phyloP scores from a whole-genome alignment of 2,113 vertebrate genomes.

The Melanocharis versteri region DNA sequence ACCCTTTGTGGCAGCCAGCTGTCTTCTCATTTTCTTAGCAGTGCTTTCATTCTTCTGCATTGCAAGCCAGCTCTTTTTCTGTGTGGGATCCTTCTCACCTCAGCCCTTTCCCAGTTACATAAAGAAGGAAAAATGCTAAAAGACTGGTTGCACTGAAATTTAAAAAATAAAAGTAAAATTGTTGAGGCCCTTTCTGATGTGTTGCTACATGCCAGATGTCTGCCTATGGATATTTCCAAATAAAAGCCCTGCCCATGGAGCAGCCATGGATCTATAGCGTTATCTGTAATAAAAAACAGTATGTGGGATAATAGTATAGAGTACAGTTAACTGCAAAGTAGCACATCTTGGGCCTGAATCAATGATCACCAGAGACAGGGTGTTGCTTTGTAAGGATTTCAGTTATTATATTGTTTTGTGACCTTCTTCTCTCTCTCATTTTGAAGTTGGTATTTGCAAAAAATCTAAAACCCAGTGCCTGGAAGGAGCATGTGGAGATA shows the following conservation, averaged over 20 bases:
- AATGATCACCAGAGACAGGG: not conserved
- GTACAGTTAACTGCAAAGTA: not conserved
- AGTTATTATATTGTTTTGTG: not conserved
- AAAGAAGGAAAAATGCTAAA: conserved; percentile 27
- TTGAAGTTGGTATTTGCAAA: not conserved
- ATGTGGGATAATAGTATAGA: not conserved
- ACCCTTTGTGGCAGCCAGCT: conserved; percentile 58
- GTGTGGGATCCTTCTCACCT: conserved; percentile 41
- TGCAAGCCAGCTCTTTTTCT: conserved; percentile 51
- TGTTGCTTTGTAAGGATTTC: not conserved
- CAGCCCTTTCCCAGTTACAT: conserved; percentile 61
- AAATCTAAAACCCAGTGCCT: not conserved
- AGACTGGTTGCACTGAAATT: not conserved
- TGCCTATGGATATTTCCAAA: not conserved
- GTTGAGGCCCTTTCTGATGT: not conserved
- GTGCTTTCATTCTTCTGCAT: conserved; percentile 58
- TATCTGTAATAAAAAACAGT: not conserved
- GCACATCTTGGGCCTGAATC: not conserved
- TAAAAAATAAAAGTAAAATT: not conserved
- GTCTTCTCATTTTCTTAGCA: conserved; percentile 60
- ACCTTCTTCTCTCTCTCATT: not conserved
- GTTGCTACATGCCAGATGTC: not conserved
- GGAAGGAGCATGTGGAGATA: not conserved
- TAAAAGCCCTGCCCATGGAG: not conserved
- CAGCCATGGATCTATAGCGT: not conserved